Percentiles rank a stretch among this genome's conserved stretches.
These are phyloP conservation scores for Oryzias melastigma DNA, from an alignment of 2,113 vertebrate species.

Conservation along the genomic window DNA sequence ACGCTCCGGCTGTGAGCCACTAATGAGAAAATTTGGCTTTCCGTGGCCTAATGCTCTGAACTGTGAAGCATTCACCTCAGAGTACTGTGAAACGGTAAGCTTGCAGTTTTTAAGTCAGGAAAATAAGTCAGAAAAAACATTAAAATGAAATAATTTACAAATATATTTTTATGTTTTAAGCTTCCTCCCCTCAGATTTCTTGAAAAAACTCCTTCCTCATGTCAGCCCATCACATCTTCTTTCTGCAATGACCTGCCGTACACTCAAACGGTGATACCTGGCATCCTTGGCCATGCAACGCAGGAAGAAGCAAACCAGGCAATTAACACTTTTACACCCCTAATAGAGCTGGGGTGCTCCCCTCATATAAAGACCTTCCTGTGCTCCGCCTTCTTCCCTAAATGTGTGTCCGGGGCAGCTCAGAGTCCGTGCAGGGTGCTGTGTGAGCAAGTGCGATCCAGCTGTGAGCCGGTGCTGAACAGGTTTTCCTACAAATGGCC, in stretches of 20 bases:
- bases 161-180: conserved; percentile 10
- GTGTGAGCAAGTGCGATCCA: conserved; percentile 82
- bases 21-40: conserved; percentile 84
- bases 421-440: conserved; percentile 82
- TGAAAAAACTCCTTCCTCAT: conserved; percentile 61
- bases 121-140: too few relatives aligned
- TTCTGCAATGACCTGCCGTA: conserved; percentile 84
- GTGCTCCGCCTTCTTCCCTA: conserved; percentile 85
- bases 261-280: conserved; percentile 84
- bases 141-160: not conserved
- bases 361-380: conserved; percentile 84
- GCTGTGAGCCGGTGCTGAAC: conserved; percentile 85
- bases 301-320: conserved; percentile 78
- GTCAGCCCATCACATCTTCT: conserved; percentile 80
- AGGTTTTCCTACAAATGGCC: conserved; percentile 84
- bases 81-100: conserved; percentile 53
- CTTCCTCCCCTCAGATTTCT: not conserved
- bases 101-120: too few relatives aligned
- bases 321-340: conserved; percentile 70
- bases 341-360: conserved; percentile 82
- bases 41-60: conserved; percentile 81
- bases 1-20: conserved; percentile 78
- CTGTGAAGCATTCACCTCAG: conserved; percentile 80
- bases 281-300: conserved; percentile 78
- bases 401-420: conserved; percentile 83